Conservation (phyloP, 2,113 vertebrate genomes). For the Oxygymnocypris stewartii region DNA sequence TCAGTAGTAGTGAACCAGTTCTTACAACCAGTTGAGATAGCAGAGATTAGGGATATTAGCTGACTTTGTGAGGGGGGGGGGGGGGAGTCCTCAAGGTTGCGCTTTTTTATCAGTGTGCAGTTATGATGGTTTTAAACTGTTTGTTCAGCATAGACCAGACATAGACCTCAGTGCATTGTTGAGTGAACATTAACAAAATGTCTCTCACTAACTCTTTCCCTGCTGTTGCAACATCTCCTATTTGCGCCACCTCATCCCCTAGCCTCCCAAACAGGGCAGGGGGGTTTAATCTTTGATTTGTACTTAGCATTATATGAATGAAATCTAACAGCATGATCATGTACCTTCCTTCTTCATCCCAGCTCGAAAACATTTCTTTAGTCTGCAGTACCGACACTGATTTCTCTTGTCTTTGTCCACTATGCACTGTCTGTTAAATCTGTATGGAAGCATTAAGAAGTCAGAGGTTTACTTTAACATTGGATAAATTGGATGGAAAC, state of each 20-base stretch:
- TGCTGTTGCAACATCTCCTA: conserved; percentile 71
- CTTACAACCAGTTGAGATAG: conserved; percentile 18
- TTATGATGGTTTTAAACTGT: conserved; percentile 93
- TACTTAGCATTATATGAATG: neutral
- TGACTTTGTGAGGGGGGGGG: conserved; percentile 44
- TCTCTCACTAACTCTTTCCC: conserved; percentile 53
- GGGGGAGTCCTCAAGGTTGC: conserved; percentile 80
- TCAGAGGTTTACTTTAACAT: no score
- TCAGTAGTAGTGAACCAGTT: conserved; percentile 14
- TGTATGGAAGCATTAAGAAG: conserved; percentile 58
- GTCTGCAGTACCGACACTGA: conserved; percentile 95
- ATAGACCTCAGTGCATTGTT: conserved; percentile 82
- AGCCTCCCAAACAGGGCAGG: neutral
- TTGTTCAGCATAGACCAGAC: conserved; percentile 94
- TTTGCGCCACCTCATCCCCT: conserved; percentile 37
- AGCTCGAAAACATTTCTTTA: conserved; percentile 98
- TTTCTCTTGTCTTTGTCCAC: conserved; percentile 99
- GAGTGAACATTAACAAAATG: conserved; percentile 97
- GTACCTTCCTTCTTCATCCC: conserved; percentile 99
- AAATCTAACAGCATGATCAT: conserved; percentile 24
- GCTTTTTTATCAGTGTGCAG: conserved; percentile 83
- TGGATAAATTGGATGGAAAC: neutral
- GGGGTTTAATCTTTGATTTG: neutral
- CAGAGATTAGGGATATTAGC: conserved; percentile 25
- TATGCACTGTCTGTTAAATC: conserved; percentile 96